These are phyloP conservation scores for Halcyon leucocephala DNA, from an alignment of 2,797 vertebrate species.

Conservation along the genomic window DNA sequence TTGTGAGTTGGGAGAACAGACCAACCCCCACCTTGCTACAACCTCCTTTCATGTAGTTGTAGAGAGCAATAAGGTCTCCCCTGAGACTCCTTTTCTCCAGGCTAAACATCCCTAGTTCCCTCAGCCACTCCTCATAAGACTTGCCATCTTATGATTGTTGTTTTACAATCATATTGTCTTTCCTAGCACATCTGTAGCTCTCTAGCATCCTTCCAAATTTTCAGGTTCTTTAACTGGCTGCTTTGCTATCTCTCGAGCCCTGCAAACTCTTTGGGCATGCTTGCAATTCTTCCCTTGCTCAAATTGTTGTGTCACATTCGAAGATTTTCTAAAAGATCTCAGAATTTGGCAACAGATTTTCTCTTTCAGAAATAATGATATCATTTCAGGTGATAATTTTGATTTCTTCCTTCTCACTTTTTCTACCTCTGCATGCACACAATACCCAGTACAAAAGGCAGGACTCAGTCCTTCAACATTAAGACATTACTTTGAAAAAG, in stretches of 20 bases:
- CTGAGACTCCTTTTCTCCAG: too few relatives aligned
- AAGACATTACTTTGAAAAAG: slow-evolving; percentile 23
- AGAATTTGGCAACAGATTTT: background rate
- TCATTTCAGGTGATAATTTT: slow-evolving; percentile 40
- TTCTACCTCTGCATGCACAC: background rate
- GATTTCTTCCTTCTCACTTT: background rate
- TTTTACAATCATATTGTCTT: background rate
- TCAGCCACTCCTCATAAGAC: too few relatives aligned
- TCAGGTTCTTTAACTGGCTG: background rate
- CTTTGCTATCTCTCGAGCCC: background rate
- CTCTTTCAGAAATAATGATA: slow-evolving; percentile 27
- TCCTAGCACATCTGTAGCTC: background rate
- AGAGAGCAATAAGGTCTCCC: too few relatives aligned
- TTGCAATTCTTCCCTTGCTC: background rate
- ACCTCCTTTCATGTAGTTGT: too few relatives aligned
- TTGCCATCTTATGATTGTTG: too few relatives aligned
- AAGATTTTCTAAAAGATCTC: slow-evolving; percentile 3
- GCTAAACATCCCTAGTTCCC: too few relatives aligned
- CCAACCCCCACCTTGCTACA: too few relatives aligned
- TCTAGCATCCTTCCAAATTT: background rate
- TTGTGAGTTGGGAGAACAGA: too few relatives aligned
- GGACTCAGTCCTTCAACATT: background rate
- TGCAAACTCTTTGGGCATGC: background rate
- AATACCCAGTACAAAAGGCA: background rate
- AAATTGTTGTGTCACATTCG: background rate